These are phyloP conservation scores for Latrodectus geometricus DNA, from an alignment of 1,140 invertebrate species.

Conservation along the genomic window DNA sequence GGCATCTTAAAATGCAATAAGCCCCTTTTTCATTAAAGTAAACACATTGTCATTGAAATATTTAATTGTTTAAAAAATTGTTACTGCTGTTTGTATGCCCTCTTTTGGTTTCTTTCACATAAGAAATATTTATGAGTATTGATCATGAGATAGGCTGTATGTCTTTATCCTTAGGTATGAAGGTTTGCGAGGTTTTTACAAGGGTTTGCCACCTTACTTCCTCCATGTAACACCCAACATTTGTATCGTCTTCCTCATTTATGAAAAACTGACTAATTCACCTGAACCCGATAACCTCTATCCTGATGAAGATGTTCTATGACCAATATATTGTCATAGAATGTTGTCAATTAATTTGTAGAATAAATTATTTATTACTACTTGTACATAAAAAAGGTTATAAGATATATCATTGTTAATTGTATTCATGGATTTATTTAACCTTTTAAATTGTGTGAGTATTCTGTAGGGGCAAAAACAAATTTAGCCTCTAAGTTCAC, in stretches of 20 bases:
- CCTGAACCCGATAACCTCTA: conserved; percentile 49
- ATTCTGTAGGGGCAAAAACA: too few species aligned
- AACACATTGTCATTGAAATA: too few species aligned
- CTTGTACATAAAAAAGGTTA: too few species aligned
- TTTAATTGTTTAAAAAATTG: too few species aligned
- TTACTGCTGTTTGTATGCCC: too few species aligned
- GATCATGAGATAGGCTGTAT: conserved; percentile 23
- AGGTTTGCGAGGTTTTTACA: conserved; percentile 92
- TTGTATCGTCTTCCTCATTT: conserved; percentile 96
- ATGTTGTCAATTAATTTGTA: conserved; percentile 21
- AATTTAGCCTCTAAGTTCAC: too few species aligned
- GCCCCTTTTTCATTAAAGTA: too few species aligned
- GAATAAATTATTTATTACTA: neutral
- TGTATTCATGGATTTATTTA: too few species aligned
- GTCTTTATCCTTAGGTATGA: conserved; percentile 75
- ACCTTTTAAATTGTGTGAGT: too few species aligned
- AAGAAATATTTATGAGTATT: neutral
- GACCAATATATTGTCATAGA: conserved; percentile 24
- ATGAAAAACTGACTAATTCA: conserved; percentile 85
- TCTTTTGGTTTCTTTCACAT: too few species aligned
- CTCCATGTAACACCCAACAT: conserved; percentile 97
- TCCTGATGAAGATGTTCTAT: conserved; percentile 59
- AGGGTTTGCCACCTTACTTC: conserved; percentile 93
- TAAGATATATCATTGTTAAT: too few species aligned
- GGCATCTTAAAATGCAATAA: too few species aligned